Evolutionary conservation across 2,797 vertebrate species (phyloP).

Genomic region (Sebastes vulpes): DNA sequence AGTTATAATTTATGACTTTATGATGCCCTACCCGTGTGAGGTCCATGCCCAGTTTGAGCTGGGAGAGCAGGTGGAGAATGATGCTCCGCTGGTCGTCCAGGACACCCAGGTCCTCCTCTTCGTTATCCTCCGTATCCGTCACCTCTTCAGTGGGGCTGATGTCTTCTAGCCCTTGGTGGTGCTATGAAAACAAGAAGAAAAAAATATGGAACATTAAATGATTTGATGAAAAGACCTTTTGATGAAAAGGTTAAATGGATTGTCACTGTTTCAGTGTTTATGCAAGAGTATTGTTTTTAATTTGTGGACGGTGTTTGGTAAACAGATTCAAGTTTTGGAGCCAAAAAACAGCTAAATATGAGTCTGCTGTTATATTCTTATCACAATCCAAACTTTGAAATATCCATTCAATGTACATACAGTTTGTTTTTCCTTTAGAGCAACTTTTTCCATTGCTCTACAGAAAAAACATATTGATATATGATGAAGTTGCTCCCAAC

Average conservation of each 20-base stretch:
- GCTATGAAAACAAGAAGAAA: constrained; percentile 28
- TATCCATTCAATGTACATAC: rapidly evolving
- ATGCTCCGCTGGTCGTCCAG: constrained; percentile 95
- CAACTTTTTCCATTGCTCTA: neutral
- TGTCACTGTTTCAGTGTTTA: neutral
- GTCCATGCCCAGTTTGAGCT: constrained; percentile 98
- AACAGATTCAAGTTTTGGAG: neutral
- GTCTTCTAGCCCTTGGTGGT: constrained; percentile 84
- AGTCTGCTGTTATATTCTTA: neutral
- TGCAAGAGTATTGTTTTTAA: neutral
- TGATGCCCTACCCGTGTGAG: constrained; percentile 90
- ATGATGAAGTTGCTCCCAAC: neutral
- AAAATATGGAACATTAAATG: rapidly evolving
- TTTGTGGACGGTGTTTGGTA: neutral
- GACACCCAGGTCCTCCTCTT: constrained; percentile 92
- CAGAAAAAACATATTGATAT: neutral
- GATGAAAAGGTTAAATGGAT: neutral
- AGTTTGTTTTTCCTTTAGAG: neutral
- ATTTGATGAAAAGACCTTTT: too few relatives aligned
- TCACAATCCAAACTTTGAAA: neutral
- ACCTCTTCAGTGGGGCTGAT: constrained; percentile 90
- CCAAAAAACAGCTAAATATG: neutral
- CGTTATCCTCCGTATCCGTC: constrained; percentile 93
- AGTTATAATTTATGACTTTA: neutral
- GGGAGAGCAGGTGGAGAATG: constrained; percentile 97